Conservation (phyloP, 2,888 invertebrate genomes). For the Netelia inedita region DNA sequence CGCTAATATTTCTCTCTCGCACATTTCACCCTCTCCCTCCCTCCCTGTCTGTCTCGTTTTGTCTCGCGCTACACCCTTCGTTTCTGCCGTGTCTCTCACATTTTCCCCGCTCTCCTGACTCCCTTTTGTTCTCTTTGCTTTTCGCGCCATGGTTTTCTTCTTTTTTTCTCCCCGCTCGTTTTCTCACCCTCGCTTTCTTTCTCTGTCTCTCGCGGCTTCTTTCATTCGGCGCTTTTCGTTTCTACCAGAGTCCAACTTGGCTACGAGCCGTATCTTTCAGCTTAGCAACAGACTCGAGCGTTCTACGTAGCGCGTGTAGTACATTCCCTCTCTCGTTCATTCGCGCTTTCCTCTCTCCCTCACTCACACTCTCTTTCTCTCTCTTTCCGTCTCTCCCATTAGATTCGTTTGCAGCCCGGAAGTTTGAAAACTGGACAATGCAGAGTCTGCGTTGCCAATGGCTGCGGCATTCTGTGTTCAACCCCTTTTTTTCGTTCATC, state of each 20-base stretch:
- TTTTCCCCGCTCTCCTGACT: constrained; percentile 12
- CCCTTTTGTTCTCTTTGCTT: constrained; percentile 19
- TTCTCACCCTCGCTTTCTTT: neutral
- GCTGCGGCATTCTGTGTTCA: neutral
- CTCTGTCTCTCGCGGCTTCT: constrained; percentile 1
- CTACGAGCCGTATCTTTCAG: constrained; percentile 15
- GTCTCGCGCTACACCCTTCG: constrained; percentile 15
- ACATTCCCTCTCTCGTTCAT: constrained; percentile 9
- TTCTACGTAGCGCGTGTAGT: constrained; percentile 18
- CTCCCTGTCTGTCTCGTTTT: constrained; percentile 7
- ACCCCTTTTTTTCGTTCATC: constrained; percentile 18
- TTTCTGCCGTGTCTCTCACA: constrained; percentile 32
- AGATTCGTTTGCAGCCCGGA: constrained; percentile 19
- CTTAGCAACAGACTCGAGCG: constrained; percentile 38
- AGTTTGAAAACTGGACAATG: constrained; percentile 68
- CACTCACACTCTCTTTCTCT: neutral
- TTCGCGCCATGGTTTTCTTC: constrained; percentile 7
- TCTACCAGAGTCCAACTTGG: constrained; percentile 41
- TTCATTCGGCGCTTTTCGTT: constrained; percentile 46
- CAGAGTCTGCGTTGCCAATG: constrained; percentile 21
- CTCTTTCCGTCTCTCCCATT: neutral
- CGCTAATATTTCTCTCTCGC: constrained; percentile 34
- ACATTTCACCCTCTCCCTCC: neutral
- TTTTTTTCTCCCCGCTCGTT: constrained; percentile 6
- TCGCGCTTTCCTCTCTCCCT: neutral